A percentile compares a stretch with the other conserved stretches of the same genome.
These are phyloP conservation scores for Sceliomorpha sp. DNA, from an alignment of 2,888 invertebrate genomes.

Conservation along the genomic window DNA sequence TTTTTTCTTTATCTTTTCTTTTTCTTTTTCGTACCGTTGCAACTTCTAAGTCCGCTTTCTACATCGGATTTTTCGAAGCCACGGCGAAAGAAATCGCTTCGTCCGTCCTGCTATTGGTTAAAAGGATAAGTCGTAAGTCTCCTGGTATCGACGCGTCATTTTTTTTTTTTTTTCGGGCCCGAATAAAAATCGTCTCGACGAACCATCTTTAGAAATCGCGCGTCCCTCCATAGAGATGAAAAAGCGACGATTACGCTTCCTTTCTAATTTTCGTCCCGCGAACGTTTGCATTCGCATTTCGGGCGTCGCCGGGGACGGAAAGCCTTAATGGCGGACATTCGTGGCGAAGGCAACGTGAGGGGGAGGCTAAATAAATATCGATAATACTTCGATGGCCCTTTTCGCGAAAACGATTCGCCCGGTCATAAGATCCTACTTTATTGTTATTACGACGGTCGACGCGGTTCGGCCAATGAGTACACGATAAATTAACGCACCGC, in stretches of 20 bases:
- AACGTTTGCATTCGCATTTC: slow-evolving; percentile 40
- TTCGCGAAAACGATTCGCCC: slow-evolving; percentile 60
- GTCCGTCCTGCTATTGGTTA: too few relatives aligned
- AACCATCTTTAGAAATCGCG: slow-evolving; percentile 1
- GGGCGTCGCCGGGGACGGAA: slow-evolving; percentile 24
- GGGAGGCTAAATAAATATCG: slow-evolving; percentile 63
- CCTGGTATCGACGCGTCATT: too few relatives aligned
- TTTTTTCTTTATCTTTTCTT: too few relatives aligned
- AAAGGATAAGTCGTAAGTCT: too few relatives aligned
- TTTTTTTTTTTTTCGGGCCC: background rate
- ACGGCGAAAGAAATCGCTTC: too few relatives aligned
- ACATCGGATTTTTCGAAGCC: too few relatives aligned
- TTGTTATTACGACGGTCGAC: slow-evolving; percentile 62
- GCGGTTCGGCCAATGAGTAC: slow-evolving; percentile 28
- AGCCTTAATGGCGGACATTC: slow-evolving; percentile 58
- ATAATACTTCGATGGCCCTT: slow-evolving; percentile 62
- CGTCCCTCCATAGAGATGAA: background rate
- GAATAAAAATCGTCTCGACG: background rate
- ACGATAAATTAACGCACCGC: slow-evolving; percentile 61
- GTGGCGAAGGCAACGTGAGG: slow-evolving; percentile 54
- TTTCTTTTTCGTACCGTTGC: too few relatives aligned
- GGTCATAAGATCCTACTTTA: slow-evolving; percentile 66
- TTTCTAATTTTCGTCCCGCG: slow-evolving; percentile 63
- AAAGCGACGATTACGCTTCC: slow-evolving; percentile 4
- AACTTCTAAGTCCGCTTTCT: too few relatives aligned